Evolutionary conservation across 2,113 vertebrate genomes (phyloP), one percentile per base, ranked within the genome.

Genomic region (Electrona antarctica): DNA sequence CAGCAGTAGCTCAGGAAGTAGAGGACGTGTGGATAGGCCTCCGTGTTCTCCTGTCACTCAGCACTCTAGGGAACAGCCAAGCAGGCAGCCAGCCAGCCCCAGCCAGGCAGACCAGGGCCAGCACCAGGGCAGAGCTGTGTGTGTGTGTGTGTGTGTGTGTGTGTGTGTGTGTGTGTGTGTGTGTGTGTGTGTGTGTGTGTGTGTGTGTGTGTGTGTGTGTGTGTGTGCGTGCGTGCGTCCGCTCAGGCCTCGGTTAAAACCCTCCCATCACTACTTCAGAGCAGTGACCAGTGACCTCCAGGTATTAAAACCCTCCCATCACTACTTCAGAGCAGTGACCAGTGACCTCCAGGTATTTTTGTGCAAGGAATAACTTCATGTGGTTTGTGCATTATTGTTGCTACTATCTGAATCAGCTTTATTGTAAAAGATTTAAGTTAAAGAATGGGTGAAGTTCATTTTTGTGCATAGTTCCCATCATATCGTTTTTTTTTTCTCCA

Each of bases 41-140:
- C 50, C 52, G 51, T 84, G 81, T 84, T 73, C 80, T 78, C 60
- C 85, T 85, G 85, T 89, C 88, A 89, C 64, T 90, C 88, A 88
- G 75, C 71, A 50, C 82, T 65, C 56, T 11, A 57, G 81, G 81
- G 80, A 83, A 79, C 78, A 69, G 72, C 52, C 71, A 51, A 63
- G 47, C 29, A 11, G 47, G 29, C 7, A 51, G 65, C 45, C 29
- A 11, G 47, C 33, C 7, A 60, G 58, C 28, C 62, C 47, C n/a
- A 33, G 60, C 81, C 56, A 67, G 45, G 71, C 68, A 8, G 54
- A 72, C 71, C 63, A 0, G 69, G 57, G 76, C 74, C 71, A 73
- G 72, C 8, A 11, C 67, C 65, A 29, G n/a, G 21, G 47, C 21
- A 8, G 65, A 66, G 62, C 67, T 63, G n/a, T 68, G 69, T 41